Percentiles rank a stretch among this genome's conserved stretches.
Conservation (phyloP, 1,140 invertebrate genomes). For the Aricia agestis region DNA sequence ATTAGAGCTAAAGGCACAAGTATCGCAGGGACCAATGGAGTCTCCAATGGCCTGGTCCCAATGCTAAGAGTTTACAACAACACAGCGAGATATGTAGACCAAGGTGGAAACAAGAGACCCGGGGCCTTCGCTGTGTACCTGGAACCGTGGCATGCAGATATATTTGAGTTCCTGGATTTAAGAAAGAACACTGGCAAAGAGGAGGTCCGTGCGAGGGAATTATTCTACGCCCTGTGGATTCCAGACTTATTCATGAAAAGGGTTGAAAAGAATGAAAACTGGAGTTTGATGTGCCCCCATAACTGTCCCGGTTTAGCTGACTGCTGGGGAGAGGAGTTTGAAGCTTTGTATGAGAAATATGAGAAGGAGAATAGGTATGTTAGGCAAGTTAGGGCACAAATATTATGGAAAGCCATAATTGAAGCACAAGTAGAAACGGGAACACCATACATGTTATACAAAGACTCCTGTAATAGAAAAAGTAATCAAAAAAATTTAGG, state of each 20-base stretch:
- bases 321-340: conserved; percentile 97
- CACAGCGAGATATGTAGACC: conserved; percentile 97
- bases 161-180: conserved; percentile 96
- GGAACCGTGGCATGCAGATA: conserved; percentile 99
- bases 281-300: conserved; percentile 98
- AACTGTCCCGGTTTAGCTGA: conserved; percentile 94
- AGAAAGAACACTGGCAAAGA: conserved; percentile 97
- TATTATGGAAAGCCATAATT: conserved; percentile 96
- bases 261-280: conserved; percentile 90
- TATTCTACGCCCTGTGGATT: conserved; percentile 99
- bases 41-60: conserved; percentile 97
- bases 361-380: conserved; percentile 88
- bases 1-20: conserved; percentile 94
- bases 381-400: conserved; percentile 89
- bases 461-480: conserved; percentile 98
- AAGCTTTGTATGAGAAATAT: conserved; percentile 92
- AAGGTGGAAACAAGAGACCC: conserved; percentile 98
- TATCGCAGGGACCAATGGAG: conserved; percentile 96
- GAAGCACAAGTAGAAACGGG: conserved; percentile 98
- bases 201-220: conserved; percentile 93
- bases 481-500: conserved; percentile 99
- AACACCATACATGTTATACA: conserved; percentile 98
- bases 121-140: conserved; percentile 99
- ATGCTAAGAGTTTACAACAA: conserved; percentile 98
- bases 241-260: conserved; percentile 99